Percentiles rank a stretch among this genome's conserved stretches.
Evolutionary conservation across 2,797 vertebrate species (phyloP).

Genomic region (Vireo griseus): DNA sequence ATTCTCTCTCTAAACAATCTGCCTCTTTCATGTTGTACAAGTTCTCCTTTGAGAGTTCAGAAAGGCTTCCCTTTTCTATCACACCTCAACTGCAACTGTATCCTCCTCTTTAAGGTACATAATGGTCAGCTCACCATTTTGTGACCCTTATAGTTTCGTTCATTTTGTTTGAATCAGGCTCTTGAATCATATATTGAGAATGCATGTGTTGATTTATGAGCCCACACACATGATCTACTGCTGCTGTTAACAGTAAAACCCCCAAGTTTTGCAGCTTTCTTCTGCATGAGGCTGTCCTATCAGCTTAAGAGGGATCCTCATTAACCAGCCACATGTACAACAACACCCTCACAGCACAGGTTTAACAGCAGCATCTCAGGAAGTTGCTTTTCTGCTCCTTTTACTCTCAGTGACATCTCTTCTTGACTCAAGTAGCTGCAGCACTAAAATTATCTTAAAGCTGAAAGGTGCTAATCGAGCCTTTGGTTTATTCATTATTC

Average conservation of each 20-base stretch:
- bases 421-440: slow-evolving; percentile 20
- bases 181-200: background rate
- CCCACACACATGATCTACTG: background rate
- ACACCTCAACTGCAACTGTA: background rate
- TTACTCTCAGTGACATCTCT: slow-evolving; percentile 1
- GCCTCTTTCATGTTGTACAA: background rate
- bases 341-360: background rate
- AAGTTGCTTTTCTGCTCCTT: slow-evolving; percentile 15
- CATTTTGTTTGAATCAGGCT: background rate
- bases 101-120: background rate
- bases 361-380: background rate
- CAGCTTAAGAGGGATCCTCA: background rate
- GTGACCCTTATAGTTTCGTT: background rate
- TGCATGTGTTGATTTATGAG: background rate
- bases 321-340: background rate
- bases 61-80: background rate
- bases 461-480: slow-evolving; percentile 57
- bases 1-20: background rate
- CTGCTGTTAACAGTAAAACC: background rate
- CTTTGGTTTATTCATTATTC: slow-evolving; percentile 56
- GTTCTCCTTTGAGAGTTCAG: background rate
- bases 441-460: slow-evolving; percentile 42
- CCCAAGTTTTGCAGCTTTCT: background rate
- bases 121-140: background rate
- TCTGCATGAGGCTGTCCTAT: background rate